These are phyloP conservation scores for Cyprinodon brontotheroides DNA, from an alignment of 2,113 vertebrate species.

Conservation along the genomic window DNA sequence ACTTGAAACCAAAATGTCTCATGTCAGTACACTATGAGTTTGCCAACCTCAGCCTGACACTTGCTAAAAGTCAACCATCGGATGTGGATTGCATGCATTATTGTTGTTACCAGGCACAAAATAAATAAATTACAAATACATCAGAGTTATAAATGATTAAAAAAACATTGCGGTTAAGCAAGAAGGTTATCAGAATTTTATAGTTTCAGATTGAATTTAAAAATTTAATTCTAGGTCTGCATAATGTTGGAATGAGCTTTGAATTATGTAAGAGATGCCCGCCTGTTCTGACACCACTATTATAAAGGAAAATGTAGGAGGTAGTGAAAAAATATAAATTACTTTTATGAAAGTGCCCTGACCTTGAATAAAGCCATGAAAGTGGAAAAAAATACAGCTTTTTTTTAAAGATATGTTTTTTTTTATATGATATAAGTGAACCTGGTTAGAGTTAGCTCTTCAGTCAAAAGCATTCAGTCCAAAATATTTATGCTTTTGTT, in stretches of 20 bases:
- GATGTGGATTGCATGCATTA: constrained; percentile 43
- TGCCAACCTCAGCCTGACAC: not conserved
- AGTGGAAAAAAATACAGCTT: not conserved
- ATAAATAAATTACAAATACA: constrained; percentile 56
- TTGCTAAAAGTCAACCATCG: not conserved
- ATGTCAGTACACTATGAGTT: not conserved
- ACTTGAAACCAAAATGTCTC: not conserved
- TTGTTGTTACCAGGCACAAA: constrained; percentile 7
- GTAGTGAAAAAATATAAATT: not conserved
- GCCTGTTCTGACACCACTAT: constrained; percentile 8
- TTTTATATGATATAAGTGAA: not conserved
- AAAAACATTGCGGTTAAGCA: constrained; percentile 56
- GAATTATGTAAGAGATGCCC: constrained; percentile 57
- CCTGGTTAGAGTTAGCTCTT: not conserved
- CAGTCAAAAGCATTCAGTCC: too few species aligned
- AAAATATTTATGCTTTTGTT: too few species aligned
- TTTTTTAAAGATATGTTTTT: not conserved
- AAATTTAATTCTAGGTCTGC: constrained; percentile 53
- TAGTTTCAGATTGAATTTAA: constrained; percentile 48
- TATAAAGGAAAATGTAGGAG: not conserved
- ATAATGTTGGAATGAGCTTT: constrained; percentile 41
- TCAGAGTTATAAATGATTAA: constrained; percentile 70
- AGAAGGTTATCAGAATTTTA: constrained; percentile 67
- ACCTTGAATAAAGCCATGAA: not conserved
- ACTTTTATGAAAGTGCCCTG: too few species aligned